Conservation (phyloP, 2,888 invertebrate genomes). For the Drosophila multiciliata region DNA sequence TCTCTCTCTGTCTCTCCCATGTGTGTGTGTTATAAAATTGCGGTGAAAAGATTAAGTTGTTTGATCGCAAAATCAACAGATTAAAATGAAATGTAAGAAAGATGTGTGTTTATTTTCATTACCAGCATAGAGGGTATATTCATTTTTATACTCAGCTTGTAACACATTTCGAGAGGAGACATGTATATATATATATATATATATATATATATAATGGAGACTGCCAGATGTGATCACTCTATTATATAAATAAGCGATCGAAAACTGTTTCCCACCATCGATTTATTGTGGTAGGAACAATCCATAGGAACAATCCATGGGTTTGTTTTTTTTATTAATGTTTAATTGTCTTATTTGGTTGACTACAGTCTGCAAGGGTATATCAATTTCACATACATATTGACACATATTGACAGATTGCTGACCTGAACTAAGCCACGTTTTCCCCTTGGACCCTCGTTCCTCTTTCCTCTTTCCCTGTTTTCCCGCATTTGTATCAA, state of each 20-base stretch:
- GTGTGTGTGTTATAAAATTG: constrained; percentile 64
- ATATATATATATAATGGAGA: neutral
- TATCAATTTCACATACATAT: neutral
- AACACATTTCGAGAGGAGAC: neutral
- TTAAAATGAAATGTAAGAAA: constrained; percentile 67
- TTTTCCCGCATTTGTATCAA: neutral
- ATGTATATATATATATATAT: neutral
- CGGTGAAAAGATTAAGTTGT: constrained; percentile 76
- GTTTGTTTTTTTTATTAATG: neutral
- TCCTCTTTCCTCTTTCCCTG: neutral
- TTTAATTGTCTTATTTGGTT: neutral
- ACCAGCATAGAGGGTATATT: neutral
- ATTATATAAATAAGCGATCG: neutral
- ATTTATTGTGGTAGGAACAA: neutral
- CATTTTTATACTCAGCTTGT: neutral
- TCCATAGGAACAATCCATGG: neutral
- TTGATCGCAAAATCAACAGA: constrained; percentile 79
- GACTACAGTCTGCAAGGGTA: neutral
- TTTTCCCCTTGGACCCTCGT: neutral
- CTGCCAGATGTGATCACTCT: neutral
- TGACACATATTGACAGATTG: constrained; percentile 29
- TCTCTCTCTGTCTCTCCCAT: neutral
- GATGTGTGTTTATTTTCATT: neutral
- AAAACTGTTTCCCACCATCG: neutral
- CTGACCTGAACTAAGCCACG: constrained; percentile 5